Percentiles rank a stretch among this genome's conserved stretches.
Conservation (phyloP, 2,113 vertebrate species). For the Strix aluco region DNA sequence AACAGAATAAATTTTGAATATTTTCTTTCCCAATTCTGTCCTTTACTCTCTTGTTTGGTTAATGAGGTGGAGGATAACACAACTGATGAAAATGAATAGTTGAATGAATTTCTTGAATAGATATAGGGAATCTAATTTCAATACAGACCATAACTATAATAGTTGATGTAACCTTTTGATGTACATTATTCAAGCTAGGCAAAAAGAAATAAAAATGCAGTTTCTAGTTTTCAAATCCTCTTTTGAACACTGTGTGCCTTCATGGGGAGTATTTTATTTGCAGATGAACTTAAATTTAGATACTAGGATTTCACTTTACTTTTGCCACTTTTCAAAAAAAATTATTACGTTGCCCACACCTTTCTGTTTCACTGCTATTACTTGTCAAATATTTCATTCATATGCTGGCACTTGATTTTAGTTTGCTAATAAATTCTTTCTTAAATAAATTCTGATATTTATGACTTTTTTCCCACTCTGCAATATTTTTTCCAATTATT, state of each 20-base stretch:
- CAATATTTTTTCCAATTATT: neutral
- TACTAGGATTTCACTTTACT: neutral
- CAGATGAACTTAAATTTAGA: constrained; percentile 4
- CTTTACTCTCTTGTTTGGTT: neutral
- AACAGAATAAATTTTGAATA: neutral
- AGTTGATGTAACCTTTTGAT: neutral
- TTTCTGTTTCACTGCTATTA: neutral
- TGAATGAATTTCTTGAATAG: neutral
- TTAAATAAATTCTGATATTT: neutral
- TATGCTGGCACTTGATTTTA: neutral
- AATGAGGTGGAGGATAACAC: neutral
- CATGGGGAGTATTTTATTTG: neutral
- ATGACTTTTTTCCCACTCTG: neutral
- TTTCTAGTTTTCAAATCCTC: neutral
- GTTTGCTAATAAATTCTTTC: neutral
- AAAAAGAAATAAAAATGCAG: neutral
- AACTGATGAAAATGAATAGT: neutral
- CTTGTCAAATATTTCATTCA: neutral
- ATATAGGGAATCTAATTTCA: neutral
- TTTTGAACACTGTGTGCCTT: neutral
- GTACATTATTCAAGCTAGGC: neutral
- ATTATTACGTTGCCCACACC: neutral
- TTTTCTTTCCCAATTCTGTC: neutral
- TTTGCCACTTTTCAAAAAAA: neutral
- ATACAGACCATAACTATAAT: constrained; percentile 19